Conservation (phyloP, 1,140 invertebrate genomes). For the Holotrichia oblita region DNA sequence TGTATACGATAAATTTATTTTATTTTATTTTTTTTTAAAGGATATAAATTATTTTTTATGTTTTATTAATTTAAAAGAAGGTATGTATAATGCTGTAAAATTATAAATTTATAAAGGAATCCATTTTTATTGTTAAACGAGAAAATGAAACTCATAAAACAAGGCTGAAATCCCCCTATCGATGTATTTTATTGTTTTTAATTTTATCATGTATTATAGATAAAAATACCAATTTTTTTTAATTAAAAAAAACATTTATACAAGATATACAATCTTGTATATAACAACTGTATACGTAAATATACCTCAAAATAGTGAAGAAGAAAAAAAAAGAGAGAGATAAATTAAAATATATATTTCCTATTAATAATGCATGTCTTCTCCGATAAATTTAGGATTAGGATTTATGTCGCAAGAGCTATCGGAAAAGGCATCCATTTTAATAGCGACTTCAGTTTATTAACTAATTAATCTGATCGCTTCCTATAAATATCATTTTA, state of each 20-base stretch:
- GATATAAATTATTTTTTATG: conserved; percentile 45
- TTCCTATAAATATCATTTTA: conserved; percentile 23
- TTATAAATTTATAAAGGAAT: background rate
- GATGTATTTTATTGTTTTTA: conserved; percentile 17
- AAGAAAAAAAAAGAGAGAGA: conserved; percentile 32
- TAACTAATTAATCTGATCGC: conserved; percentile 6
- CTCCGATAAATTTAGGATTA: background rate
- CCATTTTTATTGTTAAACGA: background rate
- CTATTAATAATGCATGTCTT: conserved; percentile 15
- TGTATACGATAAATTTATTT: conserved; percentile 39
- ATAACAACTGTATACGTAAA: conserved; percentile 61
- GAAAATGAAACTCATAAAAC: conserved; percentile 37
- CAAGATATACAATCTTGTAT: conserved; percentile 34
- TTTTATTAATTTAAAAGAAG: conserved; percentile 26
- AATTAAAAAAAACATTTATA: conserved; percentile 29
- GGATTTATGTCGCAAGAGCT: no score
- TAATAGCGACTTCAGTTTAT: no score
- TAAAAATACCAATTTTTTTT: conserved; percentile 45
- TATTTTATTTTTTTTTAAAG: conserved; percentile 39
- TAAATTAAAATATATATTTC: conserved; percentile 40
- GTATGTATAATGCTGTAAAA: background rate
- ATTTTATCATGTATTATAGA: background rate
- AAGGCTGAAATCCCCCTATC: conserved; percentile 41
- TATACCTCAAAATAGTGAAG: conserved; percentile 57
- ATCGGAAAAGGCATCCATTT: no score